These are phyloP conservation scores for Unio pictorum DNA, from an alignment of 2,888 invertebrate species.

Conservation along the genomic window DNA sequence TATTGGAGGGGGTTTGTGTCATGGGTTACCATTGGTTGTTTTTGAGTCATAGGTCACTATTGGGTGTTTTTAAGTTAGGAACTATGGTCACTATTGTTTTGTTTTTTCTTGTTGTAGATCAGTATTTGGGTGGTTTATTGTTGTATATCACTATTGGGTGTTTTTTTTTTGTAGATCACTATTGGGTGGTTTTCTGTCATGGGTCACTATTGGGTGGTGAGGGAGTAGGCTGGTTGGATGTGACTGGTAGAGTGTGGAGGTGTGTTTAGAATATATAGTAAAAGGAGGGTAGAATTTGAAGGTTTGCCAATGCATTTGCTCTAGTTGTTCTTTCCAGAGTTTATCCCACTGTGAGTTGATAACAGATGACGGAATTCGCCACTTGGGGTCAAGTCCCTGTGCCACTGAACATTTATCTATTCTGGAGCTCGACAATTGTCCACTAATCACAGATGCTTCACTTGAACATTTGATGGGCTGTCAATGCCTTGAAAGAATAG, in stretches of 20 bases:
- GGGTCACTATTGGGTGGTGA: not conserved
- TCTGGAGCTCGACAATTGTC: conserved; percentile 98
- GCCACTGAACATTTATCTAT: conserved; percentile 87
- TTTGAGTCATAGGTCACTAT: too few relatives aligned
- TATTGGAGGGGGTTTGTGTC: too few relatives aligned
- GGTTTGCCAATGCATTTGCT: not conserved
- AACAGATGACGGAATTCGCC: conserved; percentile 97
- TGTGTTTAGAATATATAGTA: not conserved
- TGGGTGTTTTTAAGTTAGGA: too few relatives aligned
- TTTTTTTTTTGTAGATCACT: too few relatives aligned
- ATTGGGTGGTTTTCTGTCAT: too few relatives aligned
- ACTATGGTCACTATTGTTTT: too few relatives aligned
- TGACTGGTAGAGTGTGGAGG: not conserved
- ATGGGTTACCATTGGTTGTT: too few relatives aligned
- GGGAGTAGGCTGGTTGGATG: not conserved
- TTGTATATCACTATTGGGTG: too few relatives aligned
- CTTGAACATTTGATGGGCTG: conserved; percentile 95
- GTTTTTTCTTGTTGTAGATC: not conserved
- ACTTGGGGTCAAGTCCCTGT: conserved; percentile 92
- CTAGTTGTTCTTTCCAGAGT: conserved; percentile 79
- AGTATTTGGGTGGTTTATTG: too few relatives aligned
- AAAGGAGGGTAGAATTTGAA: not conserved
- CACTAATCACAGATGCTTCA: conserved; percentile 95
- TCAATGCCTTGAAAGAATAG: conserved; percentile 95
- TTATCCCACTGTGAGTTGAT: conserved; percentile 98